These are phyloP conservation scores for Deilephila porcellus DNA, from an alignment of 2,888 invertebrate genomes.

Conservation along the genomic window DNA sequence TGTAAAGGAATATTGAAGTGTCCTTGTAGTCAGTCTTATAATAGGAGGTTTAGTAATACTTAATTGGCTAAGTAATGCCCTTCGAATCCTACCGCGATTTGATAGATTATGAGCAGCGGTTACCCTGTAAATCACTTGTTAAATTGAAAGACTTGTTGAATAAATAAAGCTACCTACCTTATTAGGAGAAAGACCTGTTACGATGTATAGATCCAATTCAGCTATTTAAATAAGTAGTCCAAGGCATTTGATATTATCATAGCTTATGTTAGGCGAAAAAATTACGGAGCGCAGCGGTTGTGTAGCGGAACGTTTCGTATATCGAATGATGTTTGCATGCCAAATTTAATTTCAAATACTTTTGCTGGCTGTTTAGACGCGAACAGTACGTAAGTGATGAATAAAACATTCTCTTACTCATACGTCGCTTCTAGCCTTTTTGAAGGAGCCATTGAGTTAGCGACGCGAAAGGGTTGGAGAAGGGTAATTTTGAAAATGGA, in stretches of 20 bases:
- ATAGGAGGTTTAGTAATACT: too few species aligned
- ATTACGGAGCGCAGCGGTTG: neutral
- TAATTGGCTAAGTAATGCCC: too few species aligned
- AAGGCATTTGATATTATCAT: neutral
- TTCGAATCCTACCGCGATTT: too few species aligned
- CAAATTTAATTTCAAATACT: constrained; percentile 79
- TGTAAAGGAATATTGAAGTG: too few species aligned
- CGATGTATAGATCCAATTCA: too few species aligned
- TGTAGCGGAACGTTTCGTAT: constrained; percentile 19
- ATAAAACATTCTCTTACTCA: constrained; percentile 78
- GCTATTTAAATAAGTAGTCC: neutral
- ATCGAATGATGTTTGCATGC: constrained; percentile 70
- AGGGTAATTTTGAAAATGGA: neutral
- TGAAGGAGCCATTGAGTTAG: constrained; percentile 49
- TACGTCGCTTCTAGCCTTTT: constrained; percentile 67
- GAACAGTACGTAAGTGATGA: constrained; percentile 73
- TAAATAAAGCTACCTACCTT: neutral
- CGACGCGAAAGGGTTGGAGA: constrained; percentile 26
- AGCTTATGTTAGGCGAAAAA: neutral
- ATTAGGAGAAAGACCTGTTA: neutral
- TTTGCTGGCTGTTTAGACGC: constrained; percentile 71
- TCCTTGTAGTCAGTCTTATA: too few species aligned
- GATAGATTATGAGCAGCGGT: too few species aligned
- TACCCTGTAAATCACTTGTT: too few species aligned
- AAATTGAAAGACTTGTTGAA: neutral